phyloP scores from a whole-genome alignment of 2,888 invertebrate genomes.

The Nineta flava region DNA sequence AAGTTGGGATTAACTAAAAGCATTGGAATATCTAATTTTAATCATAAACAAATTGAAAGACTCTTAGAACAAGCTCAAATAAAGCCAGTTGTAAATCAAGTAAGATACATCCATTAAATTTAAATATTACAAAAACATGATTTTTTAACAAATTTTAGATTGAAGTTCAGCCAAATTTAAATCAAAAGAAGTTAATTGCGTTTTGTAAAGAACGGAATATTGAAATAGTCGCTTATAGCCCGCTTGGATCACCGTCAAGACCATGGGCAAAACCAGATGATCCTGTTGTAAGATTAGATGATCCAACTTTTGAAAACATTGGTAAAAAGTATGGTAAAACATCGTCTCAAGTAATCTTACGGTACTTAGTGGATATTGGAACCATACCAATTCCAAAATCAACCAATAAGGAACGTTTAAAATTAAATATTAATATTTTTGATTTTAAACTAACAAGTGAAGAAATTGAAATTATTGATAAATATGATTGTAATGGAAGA shows the following conservation, averaged over 20 bases:
- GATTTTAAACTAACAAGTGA: slow-evolving; percentile 34
- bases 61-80: slow-evolving; percentile 38
- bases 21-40: slow-evolving; percentile 66
- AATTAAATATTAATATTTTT: slow-evolving; percentile 37
- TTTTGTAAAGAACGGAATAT: slow-evolving; percentile 48
- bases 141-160: slow-evolving; percentile 32
- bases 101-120: slow-evolving; percentile 13
- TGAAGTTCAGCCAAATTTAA: slow-evolving; percentile 44
- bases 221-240: slow-evolving; percentile 59
- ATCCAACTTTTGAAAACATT: slow-evolving; percentile 40
- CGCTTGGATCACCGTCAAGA: slow-evolving; percentile 58
- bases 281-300: slow-evolving; percentile 36
- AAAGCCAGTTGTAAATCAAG: slow-evolving; percentile 46
- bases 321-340: slow-evolving; percentile 50
- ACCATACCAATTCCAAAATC: slow-evolving; percentile 40
- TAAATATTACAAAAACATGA: too few species aligned
- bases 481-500: slow-evolving; percentile 20
- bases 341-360: slow-evolving; percentile 51
- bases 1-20: slow-evolving; percentile 43
- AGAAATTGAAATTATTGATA: slow-evolving; percentile 29
- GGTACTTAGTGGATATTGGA: slow-evolving; percentile 30
- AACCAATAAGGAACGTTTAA: slow-evolving; percentile 31
- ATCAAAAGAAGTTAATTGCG: slow-evolving; percentile 48
- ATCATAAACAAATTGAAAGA: slow-evolving; percentile 47
- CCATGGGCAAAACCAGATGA: slow-evolving; percentile 53